phyloP scores from a whole-genome alignment of 2,797 vertebrate species.

The Anomalospiza imberbis region DNA sequence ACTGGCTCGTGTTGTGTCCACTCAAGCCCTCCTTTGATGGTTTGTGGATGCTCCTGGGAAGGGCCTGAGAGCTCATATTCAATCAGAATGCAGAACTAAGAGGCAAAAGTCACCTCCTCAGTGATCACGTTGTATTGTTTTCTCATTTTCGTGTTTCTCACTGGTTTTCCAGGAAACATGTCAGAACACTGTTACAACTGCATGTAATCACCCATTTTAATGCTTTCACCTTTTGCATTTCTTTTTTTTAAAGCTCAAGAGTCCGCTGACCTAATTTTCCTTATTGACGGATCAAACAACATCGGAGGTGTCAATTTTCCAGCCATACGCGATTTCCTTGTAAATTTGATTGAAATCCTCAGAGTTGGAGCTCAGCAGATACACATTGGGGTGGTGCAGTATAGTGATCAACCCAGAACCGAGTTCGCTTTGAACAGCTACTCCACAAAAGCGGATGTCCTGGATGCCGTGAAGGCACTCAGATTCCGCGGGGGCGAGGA shows the following conservation, averaged over 20 bases:
- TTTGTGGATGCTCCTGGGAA: not conserved
- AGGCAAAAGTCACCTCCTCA: conserved; percentile 71
- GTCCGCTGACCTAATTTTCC: conserved; percentile 96
- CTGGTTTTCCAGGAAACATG: conserved; percentile 83
- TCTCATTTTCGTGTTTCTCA: conserved; percentile 81
- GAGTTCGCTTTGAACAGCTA: conserved; percentile 88
- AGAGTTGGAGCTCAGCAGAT: conserved; percentile 86
- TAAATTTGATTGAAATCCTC: conserved; percentile 90
- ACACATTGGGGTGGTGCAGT: conserved; percentile 90
- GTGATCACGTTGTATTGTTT: conserved; percentile 76
- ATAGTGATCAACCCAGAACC: conserved; percentile 82
- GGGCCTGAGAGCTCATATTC: conserved; percentile 76
- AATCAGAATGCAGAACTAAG: conserved; percentile 94
- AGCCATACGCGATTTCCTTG: conserved; percentile 87
- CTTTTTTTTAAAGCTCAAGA: conserved; percentile 86
- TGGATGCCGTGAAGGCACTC: conserved; percentile 86
- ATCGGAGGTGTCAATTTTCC: conserved; percentile 91
- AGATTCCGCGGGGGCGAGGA: conserved; percentile 81
- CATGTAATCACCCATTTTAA: conserved; percentile 86
- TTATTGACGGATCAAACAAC: conserved; percentile 99
- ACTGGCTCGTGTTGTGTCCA: not conserved
- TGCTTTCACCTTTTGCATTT: conserved; percentile 89
- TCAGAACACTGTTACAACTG: conserved; percentile 74
- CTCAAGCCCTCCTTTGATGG: not conserved
- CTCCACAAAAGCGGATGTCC: conserved; percentile 82